Evolutionary conservation across 23 tunicate genomes (phyloP).

Genomic region (Oikopleura dioica): DNA sequence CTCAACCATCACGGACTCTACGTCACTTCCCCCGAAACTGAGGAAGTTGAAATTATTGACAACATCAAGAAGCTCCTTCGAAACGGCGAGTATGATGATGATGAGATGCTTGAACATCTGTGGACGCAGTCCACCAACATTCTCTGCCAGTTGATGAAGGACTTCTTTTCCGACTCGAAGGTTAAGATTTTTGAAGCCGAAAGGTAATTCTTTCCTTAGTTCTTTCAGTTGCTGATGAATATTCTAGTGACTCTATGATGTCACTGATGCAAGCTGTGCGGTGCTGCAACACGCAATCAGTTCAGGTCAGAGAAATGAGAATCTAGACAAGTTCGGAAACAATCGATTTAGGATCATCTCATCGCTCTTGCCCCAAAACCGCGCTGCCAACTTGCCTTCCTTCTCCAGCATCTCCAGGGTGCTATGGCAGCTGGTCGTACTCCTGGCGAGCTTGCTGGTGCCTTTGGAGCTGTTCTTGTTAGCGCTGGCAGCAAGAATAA

Average conservation of each 20-base stretch:
- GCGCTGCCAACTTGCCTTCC: neutral
- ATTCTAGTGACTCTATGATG: neutral
- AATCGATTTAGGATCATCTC: no score
- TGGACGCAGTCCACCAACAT: neutral
- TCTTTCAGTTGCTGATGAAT: neutral
- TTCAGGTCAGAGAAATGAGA: neutral
- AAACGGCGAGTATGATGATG: neutral
- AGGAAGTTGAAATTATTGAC: neutral
- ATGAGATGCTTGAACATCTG: neutral
- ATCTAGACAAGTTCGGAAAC: neutral
- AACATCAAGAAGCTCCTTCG: neutral
- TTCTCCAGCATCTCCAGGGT: neutral
- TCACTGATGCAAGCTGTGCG: neutral
- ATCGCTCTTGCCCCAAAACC: no score
- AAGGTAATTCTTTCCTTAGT: neutral
- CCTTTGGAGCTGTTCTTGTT: neutral
- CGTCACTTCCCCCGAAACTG: neutral
- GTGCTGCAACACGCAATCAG: neutral
- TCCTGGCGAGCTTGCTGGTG: neutral
- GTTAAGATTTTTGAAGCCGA: neutral
- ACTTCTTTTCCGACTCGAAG: neutral
- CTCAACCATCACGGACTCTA: neutral
- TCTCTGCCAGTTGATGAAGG: neutral
- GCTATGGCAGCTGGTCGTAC: neutral
- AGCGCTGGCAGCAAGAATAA: neutral